Evolutionary conservation across 2,797 vertebrate species (phyloP).

Genomic region (Microctenopoma steveboyesi): DNA sequence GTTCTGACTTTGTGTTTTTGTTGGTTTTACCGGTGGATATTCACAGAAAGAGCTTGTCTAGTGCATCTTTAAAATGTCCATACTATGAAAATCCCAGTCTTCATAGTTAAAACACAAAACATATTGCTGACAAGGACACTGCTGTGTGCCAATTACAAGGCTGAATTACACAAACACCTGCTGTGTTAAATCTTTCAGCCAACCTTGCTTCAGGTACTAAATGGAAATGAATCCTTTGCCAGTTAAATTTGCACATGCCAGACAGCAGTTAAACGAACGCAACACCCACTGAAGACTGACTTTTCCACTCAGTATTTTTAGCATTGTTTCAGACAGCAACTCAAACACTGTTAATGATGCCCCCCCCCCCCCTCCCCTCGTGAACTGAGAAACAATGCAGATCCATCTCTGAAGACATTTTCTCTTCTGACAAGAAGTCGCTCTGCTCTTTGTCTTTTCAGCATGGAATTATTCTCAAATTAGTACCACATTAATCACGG

Average conservation of each 20-base stretch:
- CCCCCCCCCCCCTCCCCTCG: neutral
- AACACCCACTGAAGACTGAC: conserved; percentile 39
- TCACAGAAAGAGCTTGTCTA: neutral
- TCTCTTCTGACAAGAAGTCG: conserved; percentile 52
- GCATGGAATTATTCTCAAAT: conserved; percentile 77
- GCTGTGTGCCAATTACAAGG: conserved; percentile 55
- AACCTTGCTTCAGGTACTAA: conserved; percentile 47
- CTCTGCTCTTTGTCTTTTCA: conserved; percentile 65
- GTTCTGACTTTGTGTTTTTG: neutral
- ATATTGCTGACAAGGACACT: conserved; percentile 51
- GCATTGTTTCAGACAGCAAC: conserved; percentile 42
- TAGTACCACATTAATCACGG: conserved; percentile 78
- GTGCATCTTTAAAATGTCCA: conserved; percentile 20
- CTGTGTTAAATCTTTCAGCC: conserved; percentile 58
- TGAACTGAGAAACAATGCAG: conserved; percentile 33
- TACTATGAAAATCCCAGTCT: conserved; percentile 26
- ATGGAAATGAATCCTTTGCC: conserved; percentile 57
- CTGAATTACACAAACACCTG: conserved; percentile 69
- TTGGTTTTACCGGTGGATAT: conserved; percentile 13
- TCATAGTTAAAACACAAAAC: conserved; percentile 39
- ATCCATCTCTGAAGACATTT: conserved; percentile 56
- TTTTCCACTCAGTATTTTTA: conserved; percentile 56
- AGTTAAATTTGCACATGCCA: conserved; percentile 70
- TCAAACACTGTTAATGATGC: conserved; percentile 45
- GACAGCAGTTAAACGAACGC: conserved; percentile 53